Percentiles rank a stretch among this genome's conserved stretches.
Evolutionary conservation across 2,888 invertebrate genomes (phyloP).

Genomic region (Catonia carolina): DNA sequence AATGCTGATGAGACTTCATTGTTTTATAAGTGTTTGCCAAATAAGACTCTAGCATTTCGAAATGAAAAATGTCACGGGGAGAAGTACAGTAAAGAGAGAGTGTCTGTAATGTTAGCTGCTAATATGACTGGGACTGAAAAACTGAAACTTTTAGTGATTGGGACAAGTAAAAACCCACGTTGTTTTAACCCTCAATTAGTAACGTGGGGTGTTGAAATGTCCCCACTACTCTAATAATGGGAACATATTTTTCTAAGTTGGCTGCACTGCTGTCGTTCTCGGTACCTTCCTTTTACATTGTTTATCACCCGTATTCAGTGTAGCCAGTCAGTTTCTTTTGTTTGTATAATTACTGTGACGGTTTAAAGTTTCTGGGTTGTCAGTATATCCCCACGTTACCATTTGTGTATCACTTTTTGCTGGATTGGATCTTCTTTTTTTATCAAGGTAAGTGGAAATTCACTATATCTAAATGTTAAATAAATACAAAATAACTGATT

Average conservation of each 20-base stretch:
- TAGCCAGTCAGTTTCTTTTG: not conserved
- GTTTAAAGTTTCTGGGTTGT: constrained; percentile 1
- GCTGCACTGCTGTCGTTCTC: not conserved
- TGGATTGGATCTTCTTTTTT: not conserved
- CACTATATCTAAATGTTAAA: too few relatives aligned
- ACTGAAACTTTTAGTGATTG: too few relatives aligned
- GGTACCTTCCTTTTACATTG: not conserved
- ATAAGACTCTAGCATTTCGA: too few relatives aligned
- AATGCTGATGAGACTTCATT: too few relatives aligned
- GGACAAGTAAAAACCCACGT: too few relatives aligned
- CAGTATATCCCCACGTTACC: not conserved
- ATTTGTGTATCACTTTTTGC: not conserved
- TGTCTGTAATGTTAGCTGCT: too few relatives aligned
- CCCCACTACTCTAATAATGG: not conserved
- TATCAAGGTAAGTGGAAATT: not conserved
- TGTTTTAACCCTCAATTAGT: not conserved
- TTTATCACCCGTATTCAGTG: not conserved
- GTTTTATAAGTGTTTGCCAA: too few relatives aligned
- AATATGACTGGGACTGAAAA: too few relatives aligned
- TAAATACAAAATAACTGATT: too few relatives aligned
- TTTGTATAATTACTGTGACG: not conserved
- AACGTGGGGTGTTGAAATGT: constrained; percentile 4
- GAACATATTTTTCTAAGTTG: not conserved
- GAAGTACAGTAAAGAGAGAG: too few relatives aligned
- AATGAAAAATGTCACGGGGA: too few relatives aligned